These are phyloP conservation scores for Rhyacophila brunnea DNA, from an alignment of 1,140 invertebrate species.

Conservation along the genomic window DNA sequence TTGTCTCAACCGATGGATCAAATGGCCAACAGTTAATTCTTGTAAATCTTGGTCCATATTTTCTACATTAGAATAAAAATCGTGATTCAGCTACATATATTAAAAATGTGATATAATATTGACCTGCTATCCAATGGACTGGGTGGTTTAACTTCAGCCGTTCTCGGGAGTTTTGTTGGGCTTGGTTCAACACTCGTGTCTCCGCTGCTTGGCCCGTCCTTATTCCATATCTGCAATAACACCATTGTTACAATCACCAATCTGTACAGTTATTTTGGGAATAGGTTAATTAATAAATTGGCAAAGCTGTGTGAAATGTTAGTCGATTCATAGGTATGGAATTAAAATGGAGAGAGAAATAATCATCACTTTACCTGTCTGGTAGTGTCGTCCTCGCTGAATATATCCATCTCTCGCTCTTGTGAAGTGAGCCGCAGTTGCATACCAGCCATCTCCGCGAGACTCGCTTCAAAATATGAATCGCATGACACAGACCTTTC, in stretches of 20 bases:
- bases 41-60: no score
- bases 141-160: slow-evolving; percentile 44
- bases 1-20: no score
- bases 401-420: slow-evolving; percentile 81
- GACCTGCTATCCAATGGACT: slow-evolving; percentile 26
- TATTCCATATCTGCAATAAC: slow-evolving; percentile 27
- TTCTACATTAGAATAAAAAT: no score
- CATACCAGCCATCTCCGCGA: slow-evolving; percentile 75
- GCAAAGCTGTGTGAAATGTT: no score
- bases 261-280: no score
- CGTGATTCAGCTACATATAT: no score
- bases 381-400: slow-evolving; percentile 74
- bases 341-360: no score
- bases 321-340: no score
- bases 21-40: no score
- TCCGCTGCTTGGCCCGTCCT: slow-evolving; percentile 39
- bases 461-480: slow-evolving; percentile 81
- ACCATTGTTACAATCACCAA: no score
- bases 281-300: no score
- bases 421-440: slow-evolving; percentile 80
- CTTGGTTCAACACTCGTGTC: slow-evolving; percentile 56
- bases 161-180: slow-evolving; percentile 56
- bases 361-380: slow-evolving; percentile 21
- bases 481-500: slow-evolving; percentile 82
- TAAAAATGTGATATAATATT: no score